Conservation (phyloP, 2,113 vertebrate genomes). For the Dipodomys ordii region DNA sequence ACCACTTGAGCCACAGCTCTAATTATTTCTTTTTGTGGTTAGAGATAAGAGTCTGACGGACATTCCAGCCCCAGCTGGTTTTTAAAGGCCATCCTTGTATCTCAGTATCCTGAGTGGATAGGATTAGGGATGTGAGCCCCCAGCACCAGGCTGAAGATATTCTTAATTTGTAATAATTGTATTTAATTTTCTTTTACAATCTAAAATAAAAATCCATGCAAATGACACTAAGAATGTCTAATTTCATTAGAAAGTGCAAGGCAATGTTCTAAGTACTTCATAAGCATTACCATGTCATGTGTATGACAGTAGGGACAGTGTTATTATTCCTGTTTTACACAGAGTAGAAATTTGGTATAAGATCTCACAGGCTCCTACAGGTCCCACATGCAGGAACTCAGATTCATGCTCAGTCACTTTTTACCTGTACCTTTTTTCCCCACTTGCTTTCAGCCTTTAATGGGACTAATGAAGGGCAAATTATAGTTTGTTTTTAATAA, state of each 20-base stretch:
- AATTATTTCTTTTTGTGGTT: too few relatives aligned
- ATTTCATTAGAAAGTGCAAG: neutral
- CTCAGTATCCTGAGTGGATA: too few relatives aligned
- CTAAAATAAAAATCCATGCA: neutral
- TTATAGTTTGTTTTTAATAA: neutral
- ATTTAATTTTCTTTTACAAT: conserved; percentile 22
- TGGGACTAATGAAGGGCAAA: neutral
- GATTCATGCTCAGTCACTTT: neutral
- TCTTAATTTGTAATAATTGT: neutral
- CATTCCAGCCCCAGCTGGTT: too few relatives aligned
- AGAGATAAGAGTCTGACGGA: too few relatives aligned
- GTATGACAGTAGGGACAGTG: neutral
- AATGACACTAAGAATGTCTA: neutral
- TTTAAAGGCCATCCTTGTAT: too few relatives aligned
- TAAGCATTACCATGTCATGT: neutral
- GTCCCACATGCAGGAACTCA: neutral
- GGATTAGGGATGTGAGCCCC: too few relatives aligned
- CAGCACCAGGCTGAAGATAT: neutral
- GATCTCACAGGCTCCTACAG: neutral
- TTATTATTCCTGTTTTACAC: neutral
- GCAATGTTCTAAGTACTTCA: neutral
- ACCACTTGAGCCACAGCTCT: too few relatives aligned
- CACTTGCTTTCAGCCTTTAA: neutral
- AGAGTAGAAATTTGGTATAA: neutral
- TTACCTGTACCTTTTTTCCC: neutral